Evolutionary conservation across 2,797 vertebrate genomes (phyloP).

Genomic region (Chrysocyon brachyurus): DNA sequence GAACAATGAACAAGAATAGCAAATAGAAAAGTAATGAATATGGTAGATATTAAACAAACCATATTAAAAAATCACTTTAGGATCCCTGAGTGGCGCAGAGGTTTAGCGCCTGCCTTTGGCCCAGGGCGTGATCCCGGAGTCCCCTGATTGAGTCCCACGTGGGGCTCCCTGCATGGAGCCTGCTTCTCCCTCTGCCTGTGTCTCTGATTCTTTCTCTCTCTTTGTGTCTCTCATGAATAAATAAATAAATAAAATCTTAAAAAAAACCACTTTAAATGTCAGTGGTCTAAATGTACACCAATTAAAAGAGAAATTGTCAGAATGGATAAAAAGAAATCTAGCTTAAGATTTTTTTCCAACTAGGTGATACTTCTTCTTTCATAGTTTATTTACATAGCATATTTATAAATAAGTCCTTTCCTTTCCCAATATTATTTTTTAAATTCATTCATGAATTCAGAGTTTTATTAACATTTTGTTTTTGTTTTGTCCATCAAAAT

Average conservation of each 20-base stretch:
- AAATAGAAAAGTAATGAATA: constrained; percentile 3
- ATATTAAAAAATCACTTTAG: neutral
- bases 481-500: neutral
- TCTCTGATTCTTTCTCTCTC: too few species aligned
- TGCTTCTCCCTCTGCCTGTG: too few species aligned
- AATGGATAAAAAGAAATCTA: neutral
- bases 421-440: neutral
- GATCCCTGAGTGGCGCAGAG: too few species aligned
- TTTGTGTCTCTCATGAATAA: too few species aligned
- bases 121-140: too few species aligned
- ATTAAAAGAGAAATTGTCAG: neutral
- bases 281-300: neutral
- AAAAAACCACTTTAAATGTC: neutral
- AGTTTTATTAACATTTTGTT: constrained; percentile 1
- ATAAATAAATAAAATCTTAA: too few species aligned
- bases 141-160: too few species aligned
- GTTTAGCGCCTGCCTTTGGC: too few species aligned
- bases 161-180: too few species aligned
- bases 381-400: neutral
- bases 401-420: neutral
- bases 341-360: neutral
- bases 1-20: neutral
- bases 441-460: neutral
- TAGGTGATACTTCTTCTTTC: neutral
- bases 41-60: neutral